Conservation (phyloP, 2,797 vertebrate genomes). For the Anguilla megastoma region DNA sequence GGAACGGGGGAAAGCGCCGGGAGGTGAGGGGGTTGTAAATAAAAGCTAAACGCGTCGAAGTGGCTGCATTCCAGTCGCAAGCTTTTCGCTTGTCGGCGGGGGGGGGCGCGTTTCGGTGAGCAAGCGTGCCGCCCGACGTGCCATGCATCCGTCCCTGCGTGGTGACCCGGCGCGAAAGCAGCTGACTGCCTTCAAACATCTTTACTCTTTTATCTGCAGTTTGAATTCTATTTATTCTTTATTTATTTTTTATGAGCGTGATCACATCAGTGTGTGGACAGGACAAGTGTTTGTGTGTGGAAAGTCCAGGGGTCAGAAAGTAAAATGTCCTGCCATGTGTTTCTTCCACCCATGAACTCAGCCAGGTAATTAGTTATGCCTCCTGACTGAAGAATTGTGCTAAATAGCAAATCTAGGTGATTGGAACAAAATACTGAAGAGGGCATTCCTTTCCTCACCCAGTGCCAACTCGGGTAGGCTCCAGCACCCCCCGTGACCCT, state of each 20-base stretch:
- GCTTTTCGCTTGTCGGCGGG: slow-evolving; percentile 27
- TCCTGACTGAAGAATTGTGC: too few species aligned
- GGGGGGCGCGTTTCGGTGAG: too few species aligned
- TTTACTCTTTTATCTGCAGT: background rate
- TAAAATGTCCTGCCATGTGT: too few species aligned
- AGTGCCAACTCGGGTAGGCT: too few species aligned
- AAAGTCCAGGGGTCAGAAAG: background rate
- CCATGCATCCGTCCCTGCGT: background rate
- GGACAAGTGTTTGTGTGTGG: background rate
- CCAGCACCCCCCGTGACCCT: too few species aligned
- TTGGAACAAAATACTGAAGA: too few species aligned
- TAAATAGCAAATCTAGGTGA: too few species aligned
- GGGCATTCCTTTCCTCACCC: too few species aligned
- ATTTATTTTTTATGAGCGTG: background rate
- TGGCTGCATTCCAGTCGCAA: slow-evolving; percentile 31
- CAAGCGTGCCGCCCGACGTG: background rate
- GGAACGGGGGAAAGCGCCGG: background rate
- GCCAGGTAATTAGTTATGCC: too few species aligned
- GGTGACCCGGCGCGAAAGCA: background rate
- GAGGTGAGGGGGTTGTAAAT: slow-evolving; percentile 10
- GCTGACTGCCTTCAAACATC: background rate
- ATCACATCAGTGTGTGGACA: background rate
- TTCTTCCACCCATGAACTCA: too few species aligned
- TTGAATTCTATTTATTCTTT: background rate
- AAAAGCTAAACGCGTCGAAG: slow-evolving; percentile 7